These are phyloP conservation scores for Eucidaris tribuloides DNA, from an alignment of 35 echinoderm and acorn worm genomes.

Conservation along the genomic window DNA sequence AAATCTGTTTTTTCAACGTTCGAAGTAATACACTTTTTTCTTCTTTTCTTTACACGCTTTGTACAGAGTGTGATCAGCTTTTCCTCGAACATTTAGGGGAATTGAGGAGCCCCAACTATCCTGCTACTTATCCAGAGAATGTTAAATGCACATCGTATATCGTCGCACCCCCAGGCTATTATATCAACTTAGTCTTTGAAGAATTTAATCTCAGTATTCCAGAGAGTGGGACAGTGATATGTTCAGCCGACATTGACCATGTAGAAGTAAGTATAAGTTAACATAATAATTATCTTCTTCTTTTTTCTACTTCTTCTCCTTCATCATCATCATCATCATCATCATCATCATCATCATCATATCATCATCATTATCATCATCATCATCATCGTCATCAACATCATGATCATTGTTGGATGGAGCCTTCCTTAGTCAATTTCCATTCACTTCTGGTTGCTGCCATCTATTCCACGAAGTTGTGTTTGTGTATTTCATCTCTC, in stretches of 20 bases:
- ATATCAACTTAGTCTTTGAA: neutral
- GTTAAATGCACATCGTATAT: neutral
- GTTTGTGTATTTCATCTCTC: too few relatives aligned
- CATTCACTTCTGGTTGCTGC: too few relatives aligned
- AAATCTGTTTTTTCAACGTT: too few relatives aligned
- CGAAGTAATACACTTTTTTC: neutral
- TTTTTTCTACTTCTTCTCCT: neutral
- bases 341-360: too few relatives aligned
- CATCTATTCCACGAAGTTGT: too few relatives aligned
- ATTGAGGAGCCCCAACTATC: constrained; percentile 1
- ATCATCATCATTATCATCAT: too few relatives aligned
- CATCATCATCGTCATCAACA: too few relatives aligned
- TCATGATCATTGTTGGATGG: too few relatives aligned
- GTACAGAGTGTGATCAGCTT: neutral
- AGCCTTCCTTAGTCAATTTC: too few relatives aligned
- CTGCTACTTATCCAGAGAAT: neutral
- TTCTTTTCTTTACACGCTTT: neutral
- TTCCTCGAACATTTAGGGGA: neutral
- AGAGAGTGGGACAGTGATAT: neutral
- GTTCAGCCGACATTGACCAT: neutral
- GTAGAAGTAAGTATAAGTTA: neutral
- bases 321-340: neutral
- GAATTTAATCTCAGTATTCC: neutral
- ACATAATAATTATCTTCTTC: neutral
- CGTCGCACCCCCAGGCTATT: neutral